phyloP scores from a whole-genome alignment of 2,113 vertebrate species.

The Globicephala melas region DNA sequence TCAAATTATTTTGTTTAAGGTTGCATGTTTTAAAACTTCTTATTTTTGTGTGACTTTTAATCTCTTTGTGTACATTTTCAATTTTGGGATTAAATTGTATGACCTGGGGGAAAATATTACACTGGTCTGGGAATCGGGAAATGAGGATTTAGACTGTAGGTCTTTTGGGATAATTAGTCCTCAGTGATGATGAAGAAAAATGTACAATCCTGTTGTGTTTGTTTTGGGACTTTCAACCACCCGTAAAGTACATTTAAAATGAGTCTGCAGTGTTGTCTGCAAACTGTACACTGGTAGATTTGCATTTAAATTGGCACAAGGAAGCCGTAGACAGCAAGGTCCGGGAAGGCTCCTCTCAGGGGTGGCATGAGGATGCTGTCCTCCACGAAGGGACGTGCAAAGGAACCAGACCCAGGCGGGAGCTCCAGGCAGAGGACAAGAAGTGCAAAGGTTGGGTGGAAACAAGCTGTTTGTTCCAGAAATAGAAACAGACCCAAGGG shows the following conservation, averaged over 20 bases:
- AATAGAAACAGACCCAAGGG: fast-evolving
- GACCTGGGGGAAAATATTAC: background rate
- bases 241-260: background rate
- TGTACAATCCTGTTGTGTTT: background rate
- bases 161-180: background rate
- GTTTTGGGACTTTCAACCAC: background rate
- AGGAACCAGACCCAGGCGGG: background rate
- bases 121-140: background rate
- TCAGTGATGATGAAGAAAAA: background rate
- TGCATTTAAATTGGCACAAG: background rate
- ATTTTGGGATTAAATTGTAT: background rate
- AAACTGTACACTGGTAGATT: too few relatives aligned
- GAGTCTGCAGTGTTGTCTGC: background rate
- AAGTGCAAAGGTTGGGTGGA: too few relatives aligned
- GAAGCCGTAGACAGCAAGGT: fast-evolving
- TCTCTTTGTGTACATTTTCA: background rate
- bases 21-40: background rate
- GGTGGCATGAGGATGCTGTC: background rate
- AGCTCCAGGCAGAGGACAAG: background rate
- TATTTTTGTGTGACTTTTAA: background rate
- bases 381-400: too few relatives aligned
- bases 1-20: background rate
- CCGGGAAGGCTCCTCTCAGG: background rate
- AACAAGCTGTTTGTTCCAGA: background rate
- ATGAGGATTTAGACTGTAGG: background rate